Evolutionary conservation across 1,140 invertebrate species (phyloP).

Genomic region (Ruditapes philippinarum): DNA sequence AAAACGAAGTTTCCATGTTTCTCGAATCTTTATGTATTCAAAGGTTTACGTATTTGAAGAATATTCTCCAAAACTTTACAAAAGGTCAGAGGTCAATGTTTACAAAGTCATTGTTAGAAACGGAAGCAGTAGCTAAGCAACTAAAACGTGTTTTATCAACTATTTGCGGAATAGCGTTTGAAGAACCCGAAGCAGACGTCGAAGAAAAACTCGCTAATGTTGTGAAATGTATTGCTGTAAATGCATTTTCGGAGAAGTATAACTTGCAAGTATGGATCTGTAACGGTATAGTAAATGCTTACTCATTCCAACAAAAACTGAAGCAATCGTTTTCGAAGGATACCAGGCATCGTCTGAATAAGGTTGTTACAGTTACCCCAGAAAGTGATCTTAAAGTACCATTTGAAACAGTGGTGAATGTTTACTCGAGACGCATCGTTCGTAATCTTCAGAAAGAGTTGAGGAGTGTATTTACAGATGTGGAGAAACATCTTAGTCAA

Average conservation of each 20-base stretch:
- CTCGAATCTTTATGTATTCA: not conserved
- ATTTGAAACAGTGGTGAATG: not conserved
- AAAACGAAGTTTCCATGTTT: not conserved
- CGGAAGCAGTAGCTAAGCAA: not conserved
- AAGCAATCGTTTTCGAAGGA: not conserved
- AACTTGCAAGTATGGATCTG: not conserved
- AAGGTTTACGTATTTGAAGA: not conserved
- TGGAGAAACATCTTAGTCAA: not conserved
- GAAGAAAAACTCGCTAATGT: not conserved
- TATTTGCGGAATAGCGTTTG: not conserved
- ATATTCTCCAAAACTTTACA: not conserved
- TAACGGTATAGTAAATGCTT: not conserved
- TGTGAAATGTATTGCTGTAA: not conserved
- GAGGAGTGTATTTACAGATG: not conserved
- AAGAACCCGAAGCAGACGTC: not conserved
- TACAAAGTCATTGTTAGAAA: not conserved
- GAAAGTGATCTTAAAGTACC: not conserved
- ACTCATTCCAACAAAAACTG: not conserved
- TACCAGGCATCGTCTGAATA: not conserved
- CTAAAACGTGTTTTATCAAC: not conserved
- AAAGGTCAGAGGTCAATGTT: not conserved
- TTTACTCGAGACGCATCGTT: not conserved
- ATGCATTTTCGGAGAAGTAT: not conserved
- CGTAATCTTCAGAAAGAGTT: not conserved
- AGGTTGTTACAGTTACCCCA: not conserved